phyloP scores from a whole-genome alignment of 2,113 vertebrate species.

The Fulmarus glacialis region DNA sequence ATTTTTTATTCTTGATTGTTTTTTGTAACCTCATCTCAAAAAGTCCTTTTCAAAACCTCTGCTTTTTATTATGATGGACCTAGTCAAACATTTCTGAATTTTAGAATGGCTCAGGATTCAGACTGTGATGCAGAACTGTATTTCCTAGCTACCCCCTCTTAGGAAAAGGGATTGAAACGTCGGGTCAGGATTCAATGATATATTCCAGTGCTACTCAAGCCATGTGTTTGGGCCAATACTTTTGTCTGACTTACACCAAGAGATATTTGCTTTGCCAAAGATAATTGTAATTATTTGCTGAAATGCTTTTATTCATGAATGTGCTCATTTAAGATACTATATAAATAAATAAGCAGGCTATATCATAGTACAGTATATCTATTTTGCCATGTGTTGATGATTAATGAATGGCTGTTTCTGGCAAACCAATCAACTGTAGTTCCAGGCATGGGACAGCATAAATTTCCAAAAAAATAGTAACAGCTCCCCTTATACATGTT shows the following conservation, averaged over 20 bases:
- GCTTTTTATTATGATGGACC: not conserved
- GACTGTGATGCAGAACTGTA: not conserved
- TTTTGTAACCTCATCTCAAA: not conserved
- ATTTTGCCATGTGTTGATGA: slow-evolving; percentile 11
- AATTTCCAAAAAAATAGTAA: slow-evolving; percentile 34
- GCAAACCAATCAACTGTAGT: slow-evolving; percentile 39
- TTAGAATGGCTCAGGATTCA: not conserved
- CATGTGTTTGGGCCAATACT: not conserved
- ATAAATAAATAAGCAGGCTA: not conserved
- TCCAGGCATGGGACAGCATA: slow-evolving; percentile 1
- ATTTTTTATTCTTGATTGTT: not conserved
- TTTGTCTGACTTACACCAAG: not conserved
- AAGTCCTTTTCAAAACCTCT: not conserved
- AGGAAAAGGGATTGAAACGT: not conserved
- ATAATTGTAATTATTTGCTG: not conserved
- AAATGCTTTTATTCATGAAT: not conserved
- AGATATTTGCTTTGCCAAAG: not conserved
- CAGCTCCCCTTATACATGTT: not conserved
- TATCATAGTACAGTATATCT: not conserved
- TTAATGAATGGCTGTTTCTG: slow-evolving; percentile 43
- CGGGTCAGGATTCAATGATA: not conserved
- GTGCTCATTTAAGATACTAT: not conserved
- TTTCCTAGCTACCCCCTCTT: not conserved
- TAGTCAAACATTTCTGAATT: not conserved
- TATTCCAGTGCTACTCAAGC: not conserved